phyloP scores from a whole-genome alignment of 2,113 vertebrate genomes.

The Micronycteris hirsuta region DNA sequence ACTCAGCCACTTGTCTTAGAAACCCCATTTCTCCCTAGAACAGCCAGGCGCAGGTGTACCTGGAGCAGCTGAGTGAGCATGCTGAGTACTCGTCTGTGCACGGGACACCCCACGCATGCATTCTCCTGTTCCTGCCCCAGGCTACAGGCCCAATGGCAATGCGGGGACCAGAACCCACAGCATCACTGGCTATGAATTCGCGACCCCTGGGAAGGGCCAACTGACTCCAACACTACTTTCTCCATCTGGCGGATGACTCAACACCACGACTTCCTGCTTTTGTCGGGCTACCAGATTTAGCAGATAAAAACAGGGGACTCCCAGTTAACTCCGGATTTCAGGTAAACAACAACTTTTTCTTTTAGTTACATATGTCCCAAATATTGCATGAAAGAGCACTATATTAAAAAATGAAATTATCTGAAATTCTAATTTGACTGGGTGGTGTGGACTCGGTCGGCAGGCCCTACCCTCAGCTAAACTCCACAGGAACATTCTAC shows the following conservation, averaged over 20 bases:
- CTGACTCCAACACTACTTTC: neutral
- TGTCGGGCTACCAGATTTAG: neutral
- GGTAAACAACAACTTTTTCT: neutral
- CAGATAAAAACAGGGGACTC: neutral
- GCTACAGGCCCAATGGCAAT: neutral
- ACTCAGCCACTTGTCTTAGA: neutral
- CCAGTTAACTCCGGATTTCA: neutral
- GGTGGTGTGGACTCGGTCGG: neutral
- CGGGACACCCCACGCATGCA: rapidly evolving
- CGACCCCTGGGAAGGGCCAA: neutral
- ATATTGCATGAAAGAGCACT: neutral
- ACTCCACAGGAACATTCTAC: neutral
- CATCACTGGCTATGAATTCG: neutral
- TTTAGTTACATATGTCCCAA: neutral
- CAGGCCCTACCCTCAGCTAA: neutral
- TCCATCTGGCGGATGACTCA: neutral
- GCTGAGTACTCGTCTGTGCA: rapidly evolving
- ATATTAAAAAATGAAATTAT: neutral
- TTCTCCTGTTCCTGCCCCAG: neutral
- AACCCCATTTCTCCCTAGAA: neutral
- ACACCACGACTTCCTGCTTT: neutral
- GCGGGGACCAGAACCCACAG: neutral
- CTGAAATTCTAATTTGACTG: neutral
- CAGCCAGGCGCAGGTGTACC: neutral
- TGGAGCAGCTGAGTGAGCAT: neutral